A percentile compares a stretch with the other conserved stretches of the same genome.
These are phyloP conservation scores for Drosophila subpulchrella DNA, from an alignment of 1,140 invertebrate species.

Conservation along the genomic window DNA sequence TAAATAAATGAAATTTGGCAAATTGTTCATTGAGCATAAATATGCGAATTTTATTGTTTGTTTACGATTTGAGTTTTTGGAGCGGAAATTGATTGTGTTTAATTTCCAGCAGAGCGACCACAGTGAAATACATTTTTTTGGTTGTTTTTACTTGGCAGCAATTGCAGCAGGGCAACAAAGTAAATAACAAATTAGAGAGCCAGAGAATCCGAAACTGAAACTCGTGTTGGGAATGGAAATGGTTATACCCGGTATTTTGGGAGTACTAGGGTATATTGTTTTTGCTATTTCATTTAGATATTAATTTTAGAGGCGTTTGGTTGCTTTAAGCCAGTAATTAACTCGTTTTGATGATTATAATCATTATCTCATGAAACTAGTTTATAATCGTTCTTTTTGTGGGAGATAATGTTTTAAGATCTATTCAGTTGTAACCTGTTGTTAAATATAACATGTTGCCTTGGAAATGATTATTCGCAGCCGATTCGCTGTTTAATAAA, in stretches of 20 bases:
- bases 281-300: background rate
- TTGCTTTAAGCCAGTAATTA: no score
- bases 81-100: conserved; percentile 83
- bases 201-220: conserved; percentile 36
- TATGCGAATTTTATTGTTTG: conserved; percentile 52
- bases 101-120: conserved; percentile 74
- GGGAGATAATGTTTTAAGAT: no score
- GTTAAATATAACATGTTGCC: no score
- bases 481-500: no score
- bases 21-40: conserved; percentile 46
- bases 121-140: conserved; percentile 22
- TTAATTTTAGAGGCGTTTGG: no score
- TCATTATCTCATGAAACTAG: no score
- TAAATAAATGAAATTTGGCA: conserved; percentile 53
- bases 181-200: conserved; percentile 50
- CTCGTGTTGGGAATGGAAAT: conserved; percentile 45
- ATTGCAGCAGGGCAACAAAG: conserved; percentile 41
- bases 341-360: no score
- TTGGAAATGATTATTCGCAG: no score
- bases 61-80: conserved; percentile 63
- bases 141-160: conserved; percentile 34
- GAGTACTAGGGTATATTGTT: background rate
- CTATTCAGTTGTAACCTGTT: no score
- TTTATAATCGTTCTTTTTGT: no score
- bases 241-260: background rate